Evolutionary conservation across 2,888 invertebrate genomes (phyloP).

Genomic region (Dilophus febrilis): DNA sequence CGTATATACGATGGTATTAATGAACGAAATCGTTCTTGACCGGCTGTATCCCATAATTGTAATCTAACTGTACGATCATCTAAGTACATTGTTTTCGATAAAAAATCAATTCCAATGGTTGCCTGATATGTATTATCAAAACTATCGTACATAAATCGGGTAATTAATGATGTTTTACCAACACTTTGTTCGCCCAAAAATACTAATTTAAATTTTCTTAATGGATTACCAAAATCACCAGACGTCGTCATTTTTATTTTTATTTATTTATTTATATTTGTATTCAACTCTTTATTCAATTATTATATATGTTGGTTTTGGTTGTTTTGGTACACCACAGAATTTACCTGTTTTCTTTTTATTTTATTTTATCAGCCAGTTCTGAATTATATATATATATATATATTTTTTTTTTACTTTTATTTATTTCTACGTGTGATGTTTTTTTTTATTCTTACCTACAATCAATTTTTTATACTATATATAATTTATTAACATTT

Average conservation of each 20-base stretch:
- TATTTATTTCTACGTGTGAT: no score
- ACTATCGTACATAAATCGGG: slow-evolving; percentile 99
- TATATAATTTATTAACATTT: no score
- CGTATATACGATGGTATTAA: slow-evolving; percentile 97
- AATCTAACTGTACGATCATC: slow-evolving; percentile 96
- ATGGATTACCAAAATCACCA: slow-evolving; percentile 95
- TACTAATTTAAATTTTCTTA: slow-evolving; percentile 98
- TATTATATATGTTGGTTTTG: no score
- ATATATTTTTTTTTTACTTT: no score
- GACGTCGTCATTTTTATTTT: slow-evolving; percentile 79
- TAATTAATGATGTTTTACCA: slow-evolving; percentile 97
- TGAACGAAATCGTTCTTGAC: slow-evolving; percentile 90
- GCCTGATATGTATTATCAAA: slow-evolving; percentile 99
- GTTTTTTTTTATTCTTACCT: no score
- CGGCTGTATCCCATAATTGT: slow-evolving; percentile 96
- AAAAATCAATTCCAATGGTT: slow-evolving; percentile 98
- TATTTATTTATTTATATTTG: no score
- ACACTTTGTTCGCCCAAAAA: slow-evolving; percentile 99
- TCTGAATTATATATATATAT: no score
- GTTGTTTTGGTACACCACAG: no score
- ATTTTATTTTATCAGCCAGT: no score
- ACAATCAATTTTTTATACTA: no score
- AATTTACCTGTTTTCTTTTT: no score
- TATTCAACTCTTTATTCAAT: no score
- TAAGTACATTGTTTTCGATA: slow-evolving; percentile 99